These are phyloP conservation scores for Anarrhichthys ocellatus DNA, from an alignment of 2,113 vertebrate species.

Conservation along the genomic window DNA sequence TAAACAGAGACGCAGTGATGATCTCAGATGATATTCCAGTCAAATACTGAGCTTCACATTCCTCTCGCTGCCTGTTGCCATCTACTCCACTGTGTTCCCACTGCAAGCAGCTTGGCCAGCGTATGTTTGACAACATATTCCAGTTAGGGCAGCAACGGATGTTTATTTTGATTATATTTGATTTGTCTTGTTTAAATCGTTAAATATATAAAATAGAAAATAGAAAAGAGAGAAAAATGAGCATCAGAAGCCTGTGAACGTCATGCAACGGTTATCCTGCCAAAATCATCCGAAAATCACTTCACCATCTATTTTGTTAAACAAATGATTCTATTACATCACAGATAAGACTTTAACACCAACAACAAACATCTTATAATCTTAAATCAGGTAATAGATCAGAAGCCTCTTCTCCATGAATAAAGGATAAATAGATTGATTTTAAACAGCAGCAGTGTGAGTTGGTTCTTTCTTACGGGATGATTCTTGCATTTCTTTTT, in stretches of 20 bases:
- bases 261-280: background rate
- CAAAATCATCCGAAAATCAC: background rate
- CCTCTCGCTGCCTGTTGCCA: background rate
- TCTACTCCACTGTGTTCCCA: conserved; percentile 1
- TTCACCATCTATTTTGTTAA: background rate
- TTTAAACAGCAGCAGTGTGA: background rate
- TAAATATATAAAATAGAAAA: background rate
- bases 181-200: background rate
- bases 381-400: background rate
- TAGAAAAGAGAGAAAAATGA: rapidly evolving
- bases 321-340: background rate
- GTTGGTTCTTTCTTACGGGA: background rate
- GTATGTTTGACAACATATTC: background rate
- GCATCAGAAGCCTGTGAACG: background rate
- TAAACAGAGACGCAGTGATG: background rate
- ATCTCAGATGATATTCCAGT: background rate
- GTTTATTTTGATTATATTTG: background rate
- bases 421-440: background rate
- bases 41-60: too few relatives aligned
- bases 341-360: background rate
- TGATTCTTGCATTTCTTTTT: background rate
- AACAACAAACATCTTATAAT: background rate
- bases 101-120: background rate
- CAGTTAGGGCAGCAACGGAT: background rate
- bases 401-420: background rate